These are phyloP conservation scores for Atractosteus spatula DNA, from an alignment of 2,113 vertebrate species.

Conservation along the genomic window DNA sequence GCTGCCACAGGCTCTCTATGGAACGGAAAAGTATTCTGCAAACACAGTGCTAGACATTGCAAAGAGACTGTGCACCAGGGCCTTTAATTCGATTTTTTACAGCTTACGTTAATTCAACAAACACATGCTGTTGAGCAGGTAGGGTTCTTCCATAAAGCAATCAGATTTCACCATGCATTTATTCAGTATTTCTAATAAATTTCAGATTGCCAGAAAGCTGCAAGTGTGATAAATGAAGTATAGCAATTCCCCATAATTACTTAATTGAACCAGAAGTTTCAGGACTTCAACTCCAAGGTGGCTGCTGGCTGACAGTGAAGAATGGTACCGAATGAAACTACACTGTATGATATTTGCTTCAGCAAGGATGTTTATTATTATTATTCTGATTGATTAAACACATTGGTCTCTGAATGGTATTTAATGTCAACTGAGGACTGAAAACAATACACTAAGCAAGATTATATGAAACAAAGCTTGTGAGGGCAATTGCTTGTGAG, in stretches of 20 bases:
- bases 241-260: not conserved
- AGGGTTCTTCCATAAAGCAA: too few relatives aligned
- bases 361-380: slow-evolving; percentile 57
- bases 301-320: slow-evolving; percentile 66
- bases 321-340: slow-evolving; percentile 41
- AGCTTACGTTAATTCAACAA: too few relatives aligned
- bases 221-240: not conserved
- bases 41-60: too few relatives aligned
- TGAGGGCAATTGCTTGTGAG: slow-evolving; percentile 7
- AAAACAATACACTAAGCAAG: slow-evolving; percentile 33
- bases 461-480: slow-evolving; percentile 31
- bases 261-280: too few relatives aligned
- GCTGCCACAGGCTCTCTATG: too few relatives aligned
- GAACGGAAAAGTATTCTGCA: too few relatives aligned
- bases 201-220: not conserved
- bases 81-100: too few relatives aligned
- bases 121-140: too few relatives aligned
- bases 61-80: too few relatives aligned
- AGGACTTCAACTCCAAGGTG: slow-evolving; percentile 51
- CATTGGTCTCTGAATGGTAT: slow-evolving; percentile 68
- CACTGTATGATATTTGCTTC: slow-evolving; percentile 55
- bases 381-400: slow-evolving; percentile 65
- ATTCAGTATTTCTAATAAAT: too few relatives aligned
- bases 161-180: too few relatives aligned
- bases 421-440: slow-evolving; percentile 59